Evolutionary conservation across 1,140 invertebrate genomes (phyloP).

Genomic region (Hormaphis cornu): DNA sequence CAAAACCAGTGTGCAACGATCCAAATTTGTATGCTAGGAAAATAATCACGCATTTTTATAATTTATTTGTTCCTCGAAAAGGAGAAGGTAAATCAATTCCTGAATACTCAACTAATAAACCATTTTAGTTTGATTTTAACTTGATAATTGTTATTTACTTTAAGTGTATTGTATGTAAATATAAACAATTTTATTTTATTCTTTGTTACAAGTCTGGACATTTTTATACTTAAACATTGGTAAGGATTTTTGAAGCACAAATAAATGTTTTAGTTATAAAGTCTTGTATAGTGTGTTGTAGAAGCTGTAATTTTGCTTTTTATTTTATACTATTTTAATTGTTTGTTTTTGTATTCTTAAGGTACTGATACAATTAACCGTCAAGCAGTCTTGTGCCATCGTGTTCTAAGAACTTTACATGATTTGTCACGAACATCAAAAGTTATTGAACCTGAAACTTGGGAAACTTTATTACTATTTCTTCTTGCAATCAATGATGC

Average conservation of each 20-base stretch:
- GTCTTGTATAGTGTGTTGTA: not conserved
- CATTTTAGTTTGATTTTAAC: too few species aligned
- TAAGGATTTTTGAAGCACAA: slow-evolving; percentile 7
- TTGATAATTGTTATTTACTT: too few species aligned
- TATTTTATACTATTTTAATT: not conserved
- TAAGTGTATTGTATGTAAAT: too few species aligned
- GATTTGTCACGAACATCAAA: slow-evolving; percentile 72
- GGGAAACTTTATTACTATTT: slow-evolving; percentile 82
- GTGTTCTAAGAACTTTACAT: slow-evolving; percentile 81
- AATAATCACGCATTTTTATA: slow-evolving; percentile 88
- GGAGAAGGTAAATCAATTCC: slow-evolving; percentile 63
- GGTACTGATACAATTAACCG: slow-evolving; percentile 79
- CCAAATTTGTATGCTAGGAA: slow-evolving; percentile 84
- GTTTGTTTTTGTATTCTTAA: slow-evolving; percentile 40
- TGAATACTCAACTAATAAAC: too few species aligned
- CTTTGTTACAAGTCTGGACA: slow-evolving; percentile 66
- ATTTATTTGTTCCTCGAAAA: slow-evolving; percentile 88
- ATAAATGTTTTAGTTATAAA: not conserved
- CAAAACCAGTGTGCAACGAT: slow-evolving; percentile 74
- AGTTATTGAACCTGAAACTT: slow-evolving; percentile 72
- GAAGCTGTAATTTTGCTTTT: not conserved
- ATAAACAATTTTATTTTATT: slow-evolving; percentile 35
- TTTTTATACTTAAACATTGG: slow-evolving; percentile 68
- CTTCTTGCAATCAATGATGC: slow-evolving; percentile 87
- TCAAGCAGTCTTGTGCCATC: slow-evolving; percentile 90